These are phyloP conservation scores for Crambe crambe DNA, from an alignment of 37 sponge, comb jelly and placozoan genomes.

Conservation along the genomic window DNA sequence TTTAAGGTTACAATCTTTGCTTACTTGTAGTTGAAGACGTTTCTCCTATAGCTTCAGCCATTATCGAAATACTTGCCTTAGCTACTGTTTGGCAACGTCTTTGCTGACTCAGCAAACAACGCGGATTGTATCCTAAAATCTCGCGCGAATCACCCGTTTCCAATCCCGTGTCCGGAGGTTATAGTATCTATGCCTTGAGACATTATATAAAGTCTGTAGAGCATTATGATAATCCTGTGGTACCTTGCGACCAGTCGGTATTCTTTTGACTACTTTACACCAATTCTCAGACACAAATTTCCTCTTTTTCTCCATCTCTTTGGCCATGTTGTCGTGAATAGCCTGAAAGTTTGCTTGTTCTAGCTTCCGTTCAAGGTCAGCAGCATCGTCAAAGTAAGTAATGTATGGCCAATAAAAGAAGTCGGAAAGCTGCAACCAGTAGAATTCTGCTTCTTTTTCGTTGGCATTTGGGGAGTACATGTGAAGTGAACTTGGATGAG, in stretches of 20 bases:
- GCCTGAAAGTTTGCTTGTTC: constrained; percentile 16
- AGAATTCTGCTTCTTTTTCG: constrained; percentile 44
- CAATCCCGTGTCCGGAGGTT: too few species aligned
- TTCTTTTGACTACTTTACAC: constrained; percentile 29
- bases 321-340: constrained; percentile 36
- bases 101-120: too few species aligned
- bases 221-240: constrained; percentile 29
- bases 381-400: constrained; percentile 42
- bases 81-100: too few species aligned
- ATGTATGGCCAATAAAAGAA: constrained; percentile 49
- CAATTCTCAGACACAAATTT: constrained; percentile 17
- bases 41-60: too few species aligned
- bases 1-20: too few species aligned
- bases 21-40: too few species aligned
- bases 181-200: too few species aligned
- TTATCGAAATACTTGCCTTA: too few species aligned
- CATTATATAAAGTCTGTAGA: constrained; percentile 26
- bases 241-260: neutral
- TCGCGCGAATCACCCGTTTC: too few species aligned
- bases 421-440: constrained; percentile 56
- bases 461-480: constrained; percentile 45
- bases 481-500: constrained; percentile 34
- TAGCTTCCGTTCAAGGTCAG: constrained; percentile 28
- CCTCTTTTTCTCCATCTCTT: constrained; percentile 7
- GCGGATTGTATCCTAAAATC: too few species aligned